Percentiles rank a stretch among this genome's conserved stretches.
Evolutionary conservation across 2,113 vertebrate species (phyloP).

Genomic region (Neogobius melanostomus): DNA sequence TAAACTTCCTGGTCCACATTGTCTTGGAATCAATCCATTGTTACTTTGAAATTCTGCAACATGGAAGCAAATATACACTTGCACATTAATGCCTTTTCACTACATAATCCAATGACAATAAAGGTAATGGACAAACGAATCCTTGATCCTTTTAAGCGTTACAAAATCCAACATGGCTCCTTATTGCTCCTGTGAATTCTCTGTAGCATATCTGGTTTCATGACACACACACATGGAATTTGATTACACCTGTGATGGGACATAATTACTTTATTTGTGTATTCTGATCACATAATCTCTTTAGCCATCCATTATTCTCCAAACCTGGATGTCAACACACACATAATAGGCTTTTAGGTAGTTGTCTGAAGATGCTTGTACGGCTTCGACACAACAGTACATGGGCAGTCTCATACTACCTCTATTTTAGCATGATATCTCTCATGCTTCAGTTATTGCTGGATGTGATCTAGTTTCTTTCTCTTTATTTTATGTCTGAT

Average conservation of each 20-base stretch:
- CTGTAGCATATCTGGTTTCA: constrained; percentile 1
- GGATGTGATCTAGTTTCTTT: too few species aligned
- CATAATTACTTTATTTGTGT: constrained; percentile 7
- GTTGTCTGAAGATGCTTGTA: neutral
- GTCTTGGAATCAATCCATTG: too few species aligned
- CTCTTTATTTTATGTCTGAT: too few species aligned
- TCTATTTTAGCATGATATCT: neutral
- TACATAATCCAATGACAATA: neutral
- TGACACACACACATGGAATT: constrained; percentile 5
- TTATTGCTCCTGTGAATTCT: neutral
- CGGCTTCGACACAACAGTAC: neutral
- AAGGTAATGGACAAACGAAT: neutral
- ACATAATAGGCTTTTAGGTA: neutral
- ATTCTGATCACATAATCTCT: constrained; percentile 7
- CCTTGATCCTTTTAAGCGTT: neutral
- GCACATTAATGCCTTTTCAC: neutral
- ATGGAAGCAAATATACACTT: neutral
- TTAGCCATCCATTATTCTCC: constrained; percentile 1
- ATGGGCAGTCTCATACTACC: too few species aligned
- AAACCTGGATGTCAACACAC: constrained; percentile 4
- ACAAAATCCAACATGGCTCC: neutral
- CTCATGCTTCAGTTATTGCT: constrained; percentile 55
- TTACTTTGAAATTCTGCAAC: too few species aligned
- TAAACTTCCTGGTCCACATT: neutral
- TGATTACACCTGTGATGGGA: constrained; percentile 3